These are phyloP conservation scores for Rhombomys opimus DNA, from an alignment of 2,113 vertebrate species.

Conservation along the genomic window DNA sequence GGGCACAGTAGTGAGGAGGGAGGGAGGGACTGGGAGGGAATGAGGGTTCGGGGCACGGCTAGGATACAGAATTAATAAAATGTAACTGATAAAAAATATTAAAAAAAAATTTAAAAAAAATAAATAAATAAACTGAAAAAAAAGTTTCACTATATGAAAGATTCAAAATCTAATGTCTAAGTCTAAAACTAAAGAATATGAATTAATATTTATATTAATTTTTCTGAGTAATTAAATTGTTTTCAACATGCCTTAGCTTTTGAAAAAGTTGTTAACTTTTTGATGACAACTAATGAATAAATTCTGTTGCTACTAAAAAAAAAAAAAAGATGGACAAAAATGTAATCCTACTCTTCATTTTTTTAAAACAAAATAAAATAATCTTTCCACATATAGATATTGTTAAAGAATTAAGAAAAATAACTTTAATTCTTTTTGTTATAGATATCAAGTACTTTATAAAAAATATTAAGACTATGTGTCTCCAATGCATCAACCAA, in stretches of 20 bases:
- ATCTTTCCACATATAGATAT: neutral
- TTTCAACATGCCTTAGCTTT: neutral
- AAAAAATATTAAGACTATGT: neutral
- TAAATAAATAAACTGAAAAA: no score
- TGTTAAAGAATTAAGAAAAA: neutral
- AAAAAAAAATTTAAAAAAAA: no score
- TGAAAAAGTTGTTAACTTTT: slow-evolving; percentile 37
- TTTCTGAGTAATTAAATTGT: neutral
- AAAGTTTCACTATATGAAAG: slow-evolving; percentile 27
- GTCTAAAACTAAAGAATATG: slow-evolving; percentile 6
- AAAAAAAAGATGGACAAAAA: neutral
- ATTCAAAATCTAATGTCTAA: slow-evolving; percentile 53
- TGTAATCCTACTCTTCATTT: neutral
- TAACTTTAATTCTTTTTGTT: neutral
- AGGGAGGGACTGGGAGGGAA: no score
- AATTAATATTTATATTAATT: slow-evolving; percentile 13
- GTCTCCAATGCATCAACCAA: no score
- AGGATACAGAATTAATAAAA: no score
- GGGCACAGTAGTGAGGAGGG: no score
- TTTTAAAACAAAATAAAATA: neutral
- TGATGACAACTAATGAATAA: neutral
- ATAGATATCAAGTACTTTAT: neutral
- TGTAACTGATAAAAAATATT: no score
- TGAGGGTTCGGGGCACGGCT: no score
- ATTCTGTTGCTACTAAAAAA: neutral